These are phyloP conservation scores for Oreochromis grahami DNA, from an alignment of 2,797 vertebrate species.

Conservation along the genomic window DNA sequence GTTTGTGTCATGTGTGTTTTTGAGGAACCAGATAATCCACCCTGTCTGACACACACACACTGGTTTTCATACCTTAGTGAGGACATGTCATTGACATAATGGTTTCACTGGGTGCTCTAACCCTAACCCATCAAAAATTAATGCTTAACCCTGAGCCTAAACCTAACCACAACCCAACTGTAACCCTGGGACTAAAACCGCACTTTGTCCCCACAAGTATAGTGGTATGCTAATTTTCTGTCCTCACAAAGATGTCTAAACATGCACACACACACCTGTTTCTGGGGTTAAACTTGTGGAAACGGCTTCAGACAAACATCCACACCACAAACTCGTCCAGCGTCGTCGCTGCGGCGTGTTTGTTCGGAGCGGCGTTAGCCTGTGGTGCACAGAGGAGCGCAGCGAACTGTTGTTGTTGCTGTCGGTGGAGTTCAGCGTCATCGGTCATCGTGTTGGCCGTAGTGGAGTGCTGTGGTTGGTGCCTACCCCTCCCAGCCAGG, in stretches of 20 bases:
- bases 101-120: background rate
- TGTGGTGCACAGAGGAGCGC: background rate
- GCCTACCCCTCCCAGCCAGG: background rate
- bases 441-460: background rate
- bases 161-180: background rate
- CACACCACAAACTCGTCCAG: too few species aligned
- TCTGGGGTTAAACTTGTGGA: background rate
- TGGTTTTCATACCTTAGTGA: background rate
- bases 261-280: background rate
- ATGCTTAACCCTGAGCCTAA: background rate
- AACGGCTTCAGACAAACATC: background rate
- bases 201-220: accelerated
- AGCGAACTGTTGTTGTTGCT: background rate
- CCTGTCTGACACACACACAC: background rate
- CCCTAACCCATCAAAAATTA: background rate
- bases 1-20: background rate
- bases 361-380: background rate
- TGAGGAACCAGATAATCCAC: background rate
- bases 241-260: background rate
- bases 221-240: background rate
- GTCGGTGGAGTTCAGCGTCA: background rate
- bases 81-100: background rate
- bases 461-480: background rate
- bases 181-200: accelerated
- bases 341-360: background rate